A percentile compares a stretch with the other conserved stretches of the same genome.
Conservation (phyloP, 2,797 vertebrate species). For the Sarcoramphus papa region DNA sequence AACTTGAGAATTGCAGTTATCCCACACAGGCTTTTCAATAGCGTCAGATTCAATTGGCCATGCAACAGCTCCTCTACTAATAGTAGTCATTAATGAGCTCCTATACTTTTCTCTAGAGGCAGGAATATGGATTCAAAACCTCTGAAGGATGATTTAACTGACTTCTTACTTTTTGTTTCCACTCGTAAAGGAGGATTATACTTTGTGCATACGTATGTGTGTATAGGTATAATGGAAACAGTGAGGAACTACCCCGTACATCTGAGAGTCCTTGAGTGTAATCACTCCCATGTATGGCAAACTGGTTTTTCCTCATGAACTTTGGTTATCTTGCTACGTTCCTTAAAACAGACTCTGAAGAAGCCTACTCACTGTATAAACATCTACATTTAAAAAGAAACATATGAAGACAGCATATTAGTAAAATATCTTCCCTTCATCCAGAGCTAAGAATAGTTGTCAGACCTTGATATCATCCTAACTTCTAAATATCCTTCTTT, state of each 20-base stretch:
- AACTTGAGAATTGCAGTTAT: background rate
- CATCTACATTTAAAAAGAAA: background rate
- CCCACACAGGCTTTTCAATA: background rate
- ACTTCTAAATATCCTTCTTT: background rate
- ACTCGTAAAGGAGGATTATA: background rate
- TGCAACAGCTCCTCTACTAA: background rate
- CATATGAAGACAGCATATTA: background rate
- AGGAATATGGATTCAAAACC: background rate
- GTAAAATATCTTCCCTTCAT: background rate
- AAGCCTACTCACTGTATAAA: background rate
- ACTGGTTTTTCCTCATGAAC: background rate
- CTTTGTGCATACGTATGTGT: background rate
- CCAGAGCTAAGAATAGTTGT: background rate
- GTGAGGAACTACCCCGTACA: background rate
- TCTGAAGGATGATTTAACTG: background rate
- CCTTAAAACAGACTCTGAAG: background rate
- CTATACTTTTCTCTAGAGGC: background rate
- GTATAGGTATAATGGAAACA: background rate
- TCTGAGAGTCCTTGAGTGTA: background rate
- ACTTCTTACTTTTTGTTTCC: background rate
- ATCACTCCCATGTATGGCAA: background rate
- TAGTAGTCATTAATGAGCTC: background rate
- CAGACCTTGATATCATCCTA: background rate
- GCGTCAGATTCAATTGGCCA: background rate
- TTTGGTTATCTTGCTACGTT: background rate